A percentile compares a stretch with the other conserved stretches of the same genome.
Evolutionary conservation across 2,888 invertebrate species (phyloP).

Genomic region (Leptinotarsa rubiginosa): DNA sequence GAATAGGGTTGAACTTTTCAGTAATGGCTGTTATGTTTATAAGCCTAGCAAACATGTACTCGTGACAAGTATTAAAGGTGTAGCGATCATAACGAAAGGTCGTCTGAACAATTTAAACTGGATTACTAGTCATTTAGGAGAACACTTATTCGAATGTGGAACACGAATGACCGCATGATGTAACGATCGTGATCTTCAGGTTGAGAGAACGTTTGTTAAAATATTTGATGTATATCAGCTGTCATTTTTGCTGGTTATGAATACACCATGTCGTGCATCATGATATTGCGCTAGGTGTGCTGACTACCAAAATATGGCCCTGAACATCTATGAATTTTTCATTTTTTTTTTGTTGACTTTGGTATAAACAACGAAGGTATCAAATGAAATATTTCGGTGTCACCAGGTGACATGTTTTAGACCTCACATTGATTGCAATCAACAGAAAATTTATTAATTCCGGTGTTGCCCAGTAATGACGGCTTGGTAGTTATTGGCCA

Average conservation of each 20-base stretch:
- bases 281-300: background rate
- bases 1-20: too few relatives aligned
- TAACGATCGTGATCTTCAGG: slow-evolving; percentile 11
- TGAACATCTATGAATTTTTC: background rate
- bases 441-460: too few relatives aligned
- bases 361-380: too few relatives aligned
- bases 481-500: too few relatives aligned
- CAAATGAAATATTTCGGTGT: too few relatives aligned
- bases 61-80: slow-evolving; percentile 2
- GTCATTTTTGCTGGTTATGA: background rate
- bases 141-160: slow-evolving; percentile 14
- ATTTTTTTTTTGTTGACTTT: background rate
- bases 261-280: background rate
- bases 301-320: background rate
- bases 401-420: too few relatives aligned
- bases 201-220: slow-evolving; percentile 6
- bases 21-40: background rate
- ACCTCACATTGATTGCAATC: too few relatives aligned
- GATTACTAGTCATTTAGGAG: slow-evolving; percentile 1
- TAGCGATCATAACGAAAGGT: slow-evolving; percentile 8
- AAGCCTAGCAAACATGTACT: background rate
- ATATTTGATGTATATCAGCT: background rate
- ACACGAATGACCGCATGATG: slow-evolving; percentile 2
- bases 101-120: background rate
- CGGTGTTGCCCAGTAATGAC: too few relatives aligned